Percentiles rank a stretch among this genome's conserved stretches.
Conservation (phyloP, 2,113 vertebrate species). For the pig (Sus scrofa) region T2T-Sscrofa CM000814.6:144570001-144570500, state of each 20-base stretch:
- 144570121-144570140: too few relatives aligned
- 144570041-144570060: background rate
- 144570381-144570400: background rate
- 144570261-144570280: background rate
- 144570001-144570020: too few relatives aligned
- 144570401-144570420: background rate
- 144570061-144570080: too few relatives aligned
- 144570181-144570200: too few relatives aligned
- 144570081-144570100: too few relatives aligned
- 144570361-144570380: background rate
- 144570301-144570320: fast-evolving
- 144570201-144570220: too few relatives aligned
- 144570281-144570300: fast-evolving
- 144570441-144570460: background rate
- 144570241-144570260: background rate
- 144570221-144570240: too few relatives aligned
- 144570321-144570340: background rate
- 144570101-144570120: too few relatives aligned
- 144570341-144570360: background rate
- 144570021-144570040: background rate
- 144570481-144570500: background rate
- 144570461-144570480: fast-evolving
- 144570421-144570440: background rate
- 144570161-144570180: too few relatives aligned
- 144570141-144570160: too few relatives aligned